A percentile compares a stretch with the other conserved stretches of the same genome.
Evolutionary conservation across 2,797 vertebrate genomes (phyloP).

Genomic region (Microcaecilia unicolor): DNA sequence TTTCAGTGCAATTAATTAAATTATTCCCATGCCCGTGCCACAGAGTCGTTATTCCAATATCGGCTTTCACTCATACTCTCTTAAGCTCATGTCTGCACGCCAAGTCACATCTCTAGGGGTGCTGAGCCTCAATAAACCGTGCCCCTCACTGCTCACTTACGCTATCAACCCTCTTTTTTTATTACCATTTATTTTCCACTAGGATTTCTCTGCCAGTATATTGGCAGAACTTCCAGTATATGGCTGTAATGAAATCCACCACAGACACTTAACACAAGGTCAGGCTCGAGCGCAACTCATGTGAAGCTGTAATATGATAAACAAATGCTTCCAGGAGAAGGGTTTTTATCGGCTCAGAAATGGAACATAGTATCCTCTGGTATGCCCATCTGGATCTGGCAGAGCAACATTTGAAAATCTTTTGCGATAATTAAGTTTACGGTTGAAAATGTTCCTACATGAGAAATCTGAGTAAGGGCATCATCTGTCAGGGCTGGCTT

Average conservation of each 20-base stretch:
- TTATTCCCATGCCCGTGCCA: constrained; percentile 80
- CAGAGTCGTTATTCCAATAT: constrained; percentile 76
- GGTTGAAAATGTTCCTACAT: constrained; percentile 38
- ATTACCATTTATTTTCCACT: constrained; percentile 97
- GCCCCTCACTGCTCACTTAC: constrained; percentile 76
- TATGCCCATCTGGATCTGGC: constrained; percentile 32
- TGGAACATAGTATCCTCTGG: constrained; percentile 42
- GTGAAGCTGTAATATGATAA: constrained; percentile 87
- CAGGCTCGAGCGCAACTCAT: constrained; percentile 77
- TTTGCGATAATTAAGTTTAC: constrained; percentile 48
- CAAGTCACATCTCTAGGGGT: constrained; percentile 83
- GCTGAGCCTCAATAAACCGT: constrained; percentile 82
- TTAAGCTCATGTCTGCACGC: constrained; percentile 67
- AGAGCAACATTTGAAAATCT: constrained; percentile 45
- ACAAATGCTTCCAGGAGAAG: constrained; percentile 80
- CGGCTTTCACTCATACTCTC: constrained; percentile 78
- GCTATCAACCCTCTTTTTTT: constrained; percentile 94
- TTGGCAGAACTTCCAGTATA: constrained; percentile 96
- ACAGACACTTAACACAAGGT: constrained; percentile 94
- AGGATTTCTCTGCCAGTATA: constrained; percentile 96
- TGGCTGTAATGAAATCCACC: constrained; percentile 96
- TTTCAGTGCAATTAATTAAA: constrained; percentile 95
- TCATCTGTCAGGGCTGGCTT: constrained; percentile 13
- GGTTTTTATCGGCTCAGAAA: constrained; percentile 62
- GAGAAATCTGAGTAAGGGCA: constrained; percentile 27